A percentile compares a stretch with the other conserved stretches of the same genome.
These are phyloP conservation scores for Theristicus caerulescens DNA, from an alignment of 2,113 vertebrate species.

Conservation along the genomic window DNA sequence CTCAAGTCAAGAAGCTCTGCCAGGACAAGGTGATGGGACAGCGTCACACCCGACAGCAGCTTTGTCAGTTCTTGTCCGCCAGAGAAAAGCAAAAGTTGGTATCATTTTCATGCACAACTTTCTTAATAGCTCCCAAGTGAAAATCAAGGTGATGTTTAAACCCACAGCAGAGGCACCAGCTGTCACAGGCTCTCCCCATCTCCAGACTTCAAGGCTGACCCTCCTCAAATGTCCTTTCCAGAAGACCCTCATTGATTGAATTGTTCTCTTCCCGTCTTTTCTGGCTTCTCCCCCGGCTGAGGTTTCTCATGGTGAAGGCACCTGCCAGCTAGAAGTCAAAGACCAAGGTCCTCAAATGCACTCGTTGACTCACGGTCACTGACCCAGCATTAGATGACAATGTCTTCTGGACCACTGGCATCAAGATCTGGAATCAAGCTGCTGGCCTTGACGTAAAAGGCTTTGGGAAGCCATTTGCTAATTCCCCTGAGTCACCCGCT, in stretches of 20 bases:
- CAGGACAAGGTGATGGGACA: not conserved
- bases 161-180: not conserved
- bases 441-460: constrained; percentile 28
- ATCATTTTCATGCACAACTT: not conserved
- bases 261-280: not conserved
- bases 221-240: not conserved
- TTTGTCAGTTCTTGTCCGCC: not conserved
- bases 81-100: not conserved
- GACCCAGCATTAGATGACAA: not conserved
- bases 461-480: constrained; percentile 57
- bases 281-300: not conserved
- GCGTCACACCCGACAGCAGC: fast-evolving
- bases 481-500: constrained; percentile 50
- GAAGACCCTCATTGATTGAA: not conserved
- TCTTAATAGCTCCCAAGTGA: not conserved
- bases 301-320: not conserved
- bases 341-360: not conserved
- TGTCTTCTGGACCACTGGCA: constrained; percentile 8
- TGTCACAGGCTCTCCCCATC: not conserved
- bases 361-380: fast-evolving
- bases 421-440: not conserved
- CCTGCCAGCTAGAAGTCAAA: not conserved
- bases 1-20: not conserved
- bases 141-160: not conserved
- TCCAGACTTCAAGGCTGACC: not conserved